These are phyloP conservation scores for Avahi laniger DNA, from an alignment of 2,797 vertebrate genomes.

Conservation along the genomic window DNA sequence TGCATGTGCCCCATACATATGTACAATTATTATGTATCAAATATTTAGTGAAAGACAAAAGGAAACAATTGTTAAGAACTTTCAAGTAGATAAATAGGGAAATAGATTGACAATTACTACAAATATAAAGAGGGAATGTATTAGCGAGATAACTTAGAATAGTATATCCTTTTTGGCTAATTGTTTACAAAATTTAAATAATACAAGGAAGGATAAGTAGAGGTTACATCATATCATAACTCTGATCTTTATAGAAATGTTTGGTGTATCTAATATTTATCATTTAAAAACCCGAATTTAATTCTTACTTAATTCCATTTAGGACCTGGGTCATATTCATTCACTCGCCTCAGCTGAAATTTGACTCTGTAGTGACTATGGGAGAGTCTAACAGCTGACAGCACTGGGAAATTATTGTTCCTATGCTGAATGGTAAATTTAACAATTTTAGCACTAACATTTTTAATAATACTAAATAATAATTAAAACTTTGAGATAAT, in stretches of 20 bases:
- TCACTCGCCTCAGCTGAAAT: not conserved
- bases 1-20: not conserved
- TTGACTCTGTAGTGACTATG: not conserved
- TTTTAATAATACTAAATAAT: conserved; percentile 18
- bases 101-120: not conserved
- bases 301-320: conserved; percentile 24
- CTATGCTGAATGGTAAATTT: not conserved
- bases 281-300: conserved; percentile 26
- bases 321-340: not conserved
- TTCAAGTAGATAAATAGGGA: not conserved
- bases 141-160: not conserved
- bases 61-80: conserved; percentile 6
- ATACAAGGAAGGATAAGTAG: not conserved
- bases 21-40: not conserved
- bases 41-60: not conserved
- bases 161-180: not conserved
- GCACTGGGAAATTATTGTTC: not conserved
- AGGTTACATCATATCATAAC: not conserved
- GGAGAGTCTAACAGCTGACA: not conserved
- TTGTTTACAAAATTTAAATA: not conserved
- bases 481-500: not conserved
- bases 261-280: not conserved
- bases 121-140: not conserved
- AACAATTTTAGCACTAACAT: not conserved
- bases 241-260: not conserved